phyloP scores from a whole-genome alignment of 2,113 vertebrate species.

The Sinocyclocheilus grahami region DNA sequence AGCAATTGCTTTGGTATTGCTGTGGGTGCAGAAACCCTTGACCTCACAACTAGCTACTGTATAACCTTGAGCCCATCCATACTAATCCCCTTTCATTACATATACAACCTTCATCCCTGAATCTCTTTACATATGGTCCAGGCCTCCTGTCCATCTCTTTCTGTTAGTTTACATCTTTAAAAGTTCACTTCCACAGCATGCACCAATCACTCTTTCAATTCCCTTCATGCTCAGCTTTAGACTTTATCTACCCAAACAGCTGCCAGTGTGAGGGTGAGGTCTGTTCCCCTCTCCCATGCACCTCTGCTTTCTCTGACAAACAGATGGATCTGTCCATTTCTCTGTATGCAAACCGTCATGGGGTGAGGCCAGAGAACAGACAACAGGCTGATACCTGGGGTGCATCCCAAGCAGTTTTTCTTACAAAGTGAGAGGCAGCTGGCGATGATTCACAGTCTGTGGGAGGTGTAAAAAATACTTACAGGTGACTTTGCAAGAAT shows the following conservation, averaged over 20 bases:
- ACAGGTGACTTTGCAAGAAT: not conserved
- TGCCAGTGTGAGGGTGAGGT: slow-evolving; percentile 44
- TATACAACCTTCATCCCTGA: not conserved
- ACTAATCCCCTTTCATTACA: slow-evolving; percentile 33
- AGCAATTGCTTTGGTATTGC: not conserved
- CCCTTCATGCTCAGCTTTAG: slow-evolving; percentile 40
- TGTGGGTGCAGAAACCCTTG: slow-evolving; percentile 6
- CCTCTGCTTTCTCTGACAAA: slow-evolving; percentile 61
- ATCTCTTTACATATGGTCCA: slow-evolving; percentile 36
- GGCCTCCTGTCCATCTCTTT: slow-evolving; percentile 33
- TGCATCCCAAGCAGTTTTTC: slow-evolving; percentile 61
- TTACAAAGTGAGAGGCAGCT: slow-evolving; percentile 60
- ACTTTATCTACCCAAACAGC: slow-evolving; percentile 53
- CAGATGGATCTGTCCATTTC: slow-evolving; percentile 63
- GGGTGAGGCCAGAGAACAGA: slow-evolving; percentile 60
- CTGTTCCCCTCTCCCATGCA: slow-evolving; percentile 44
- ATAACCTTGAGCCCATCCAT: slow-evolving; percentile 27
- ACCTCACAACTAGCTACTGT: not conserved
- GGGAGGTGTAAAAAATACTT: slow-evolving; percentile 6
- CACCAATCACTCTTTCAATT: slow-evolving; percentile 31
- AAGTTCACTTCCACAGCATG: slow-evolving; percentile 30
- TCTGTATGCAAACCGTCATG: slow-evolving; percentile 49
- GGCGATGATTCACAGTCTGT: slow-evolving; percentile 39
- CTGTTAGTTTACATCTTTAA: slow-evolving; percentile 34
- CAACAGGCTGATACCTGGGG: slow-evolving; percentile 63